Percentiles rank a stretch among this genome's conserved stretches.
Conservation (phyloP, 2,113 vertebrate genomes). For the Thamnaconus septentrionalis region DNA sequence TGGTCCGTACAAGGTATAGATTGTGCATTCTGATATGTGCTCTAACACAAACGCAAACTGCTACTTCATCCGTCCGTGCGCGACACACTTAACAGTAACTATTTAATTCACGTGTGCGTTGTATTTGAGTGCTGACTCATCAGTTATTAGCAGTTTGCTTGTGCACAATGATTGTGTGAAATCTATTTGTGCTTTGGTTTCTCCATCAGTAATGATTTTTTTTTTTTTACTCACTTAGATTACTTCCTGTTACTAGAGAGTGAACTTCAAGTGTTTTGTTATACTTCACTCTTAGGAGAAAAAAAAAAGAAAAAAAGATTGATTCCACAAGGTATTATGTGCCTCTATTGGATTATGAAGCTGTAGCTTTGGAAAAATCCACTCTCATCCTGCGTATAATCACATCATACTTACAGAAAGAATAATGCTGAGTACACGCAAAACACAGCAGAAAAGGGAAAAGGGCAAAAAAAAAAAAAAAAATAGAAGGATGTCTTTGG, state of each 20-base stretch:
- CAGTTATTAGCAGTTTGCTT: constrained; percentile 6
- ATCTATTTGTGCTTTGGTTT: constrained; percentile 36
- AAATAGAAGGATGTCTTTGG: too few species aligned
- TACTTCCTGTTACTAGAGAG: too few species aligned
- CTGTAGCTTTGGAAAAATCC: not conserved
- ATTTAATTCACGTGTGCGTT: too few species aligned
- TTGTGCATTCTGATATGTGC: constrained; percentile 43
- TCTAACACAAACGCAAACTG: constrained; percentile 4
- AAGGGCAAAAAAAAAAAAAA: not conserved
- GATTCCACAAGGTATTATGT: constrained; percentile 6
- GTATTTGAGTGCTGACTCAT: too few species aligned
- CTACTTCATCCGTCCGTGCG: too few species aligned
- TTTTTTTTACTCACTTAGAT: not conserved
- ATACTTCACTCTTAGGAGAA: constrained; percentile 51
- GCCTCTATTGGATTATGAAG: constrained; percentile 10
- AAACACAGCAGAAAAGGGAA: constrained; percentile 7
- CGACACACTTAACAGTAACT: too few species aligned
- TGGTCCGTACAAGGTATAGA: constrained; percentile 2
- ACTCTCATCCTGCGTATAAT: constrained; percentile 6
- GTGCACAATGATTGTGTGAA: constrained; percentile 9
- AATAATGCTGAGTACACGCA: constrained; percentile 11
- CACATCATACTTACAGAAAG: constrained; percentile 26
- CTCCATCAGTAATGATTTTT: not conserved
- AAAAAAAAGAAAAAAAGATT: constrained; percentile 24
- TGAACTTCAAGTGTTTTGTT: constrained; percentile 23